These are phyloP conservation scores for Spheniscus humboldti DNA, from an alignment of 2,797 vertebrate species.

Conservation along the genomic window DNA sequence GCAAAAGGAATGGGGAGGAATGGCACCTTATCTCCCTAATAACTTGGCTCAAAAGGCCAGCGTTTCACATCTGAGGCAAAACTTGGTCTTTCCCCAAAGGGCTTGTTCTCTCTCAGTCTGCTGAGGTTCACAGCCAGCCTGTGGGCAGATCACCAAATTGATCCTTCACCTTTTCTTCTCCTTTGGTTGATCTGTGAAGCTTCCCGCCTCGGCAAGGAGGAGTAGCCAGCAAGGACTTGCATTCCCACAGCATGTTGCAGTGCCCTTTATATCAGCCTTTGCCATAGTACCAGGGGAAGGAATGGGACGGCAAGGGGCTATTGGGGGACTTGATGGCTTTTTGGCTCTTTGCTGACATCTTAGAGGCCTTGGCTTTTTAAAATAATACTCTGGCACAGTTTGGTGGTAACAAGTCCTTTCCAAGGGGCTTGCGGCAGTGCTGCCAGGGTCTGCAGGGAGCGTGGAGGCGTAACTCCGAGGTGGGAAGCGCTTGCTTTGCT, in stretches of 20 bases:
- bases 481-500: neutral
- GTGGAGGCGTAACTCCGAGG: rapidly evolving
- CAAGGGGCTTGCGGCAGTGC: neutral
- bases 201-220: neutral
- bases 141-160: neutral
- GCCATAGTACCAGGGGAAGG: neutral
- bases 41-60: neutral
- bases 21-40: neutral
- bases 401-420: neutral
- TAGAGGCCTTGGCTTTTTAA: neutral
- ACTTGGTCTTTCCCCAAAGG: too few species aligned
- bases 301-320: neutral
- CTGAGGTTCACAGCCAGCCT: neutral
- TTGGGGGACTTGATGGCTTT: neutral
- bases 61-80: neutral
- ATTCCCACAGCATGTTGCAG: neutral
- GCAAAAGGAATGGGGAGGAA: neutral
- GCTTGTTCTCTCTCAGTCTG: neutral
- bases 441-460: neutral
- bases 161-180: neutral
- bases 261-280: neutral
- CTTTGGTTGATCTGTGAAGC: neutral
- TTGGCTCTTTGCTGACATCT: neutral
- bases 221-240: neutral
- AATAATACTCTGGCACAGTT: neutral